Base-by-base conservation (phyloP, 2,113 vertebrate species). In the Perca fluviatilis region DNA sequence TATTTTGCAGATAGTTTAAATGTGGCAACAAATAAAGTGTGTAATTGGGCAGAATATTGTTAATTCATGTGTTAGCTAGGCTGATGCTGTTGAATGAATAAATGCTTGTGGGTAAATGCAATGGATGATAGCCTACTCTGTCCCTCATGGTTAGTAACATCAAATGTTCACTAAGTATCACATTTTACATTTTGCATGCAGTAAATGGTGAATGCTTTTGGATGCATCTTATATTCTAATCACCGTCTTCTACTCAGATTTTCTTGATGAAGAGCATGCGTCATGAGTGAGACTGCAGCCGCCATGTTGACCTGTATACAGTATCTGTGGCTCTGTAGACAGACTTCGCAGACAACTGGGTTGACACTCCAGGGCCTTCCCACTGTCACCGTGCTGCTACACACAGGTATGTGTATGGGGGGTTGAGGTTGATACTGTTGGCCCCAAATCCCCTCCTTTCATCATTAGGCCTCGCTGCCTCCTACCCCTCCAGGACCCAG, bases 281-380 rank as follows among this genome's bases (percentile, higher is more conserved):
- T 73, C 61, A 78, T 71, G 54, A 72, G 27, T 54, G 62, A 77
- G 74, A 47, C 69, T 63, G 62, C 64, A 36, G 79, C 63, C 25
- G 72, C 87, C 82, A 91, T 87, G 67, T 84, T 91, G 86, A 93
- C 88, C 91, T 82, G 90, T 77, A 87, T 89, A 86, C 62, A 77
- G 71, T 82, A 68, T 72, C 77, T 71, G 56, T 68, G 68, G 74
- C 47, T 82, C 79, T 49, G 64, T 62, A 62, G 77, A 91, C 71
- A 85, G 60, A 88, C 83, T 82, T 92, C 71, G 81, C 83, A 88
- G 83, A 88, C 86, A 90, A 93, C 61, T 88, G 66, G 87, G 88
- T 89, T 92, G 87, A 88, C 80, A 91, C 89, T 88, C 69, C 54
- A 83, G 90, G 87, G 91, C 73, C 81, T 83, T 81, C 65, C 61